A percentile compares a stretch with the other conserved stretches of the same genome.
Evolutionary conservation across 2,888 invertebrate genomes (phyloP).

Genomic region (Pyrgus malvae): DNA sequence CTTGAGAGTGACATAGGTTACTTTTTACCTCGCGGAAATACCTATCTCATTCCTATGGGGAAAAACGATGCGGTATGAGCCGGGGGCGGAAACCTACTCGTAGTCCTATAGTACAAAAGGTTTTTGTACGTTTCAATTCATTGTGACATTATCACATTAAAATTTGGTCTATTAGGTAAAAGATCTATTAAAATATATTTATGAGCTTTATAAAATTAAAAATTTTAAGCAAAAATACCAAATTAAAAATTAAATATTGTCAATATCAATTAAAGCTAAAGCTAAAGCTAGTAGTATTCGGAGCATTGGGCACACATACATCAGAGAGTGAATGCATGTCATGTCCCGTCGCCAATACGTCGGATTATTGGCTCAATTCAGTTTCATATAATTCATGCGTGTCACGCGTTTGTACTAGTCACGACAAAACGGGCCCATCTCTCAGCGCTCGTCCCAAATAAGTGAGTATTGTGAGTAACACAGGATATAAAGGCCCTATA

Average conservation of each 20-base stretch:
- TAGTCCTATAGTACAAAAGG: too few species aligned
- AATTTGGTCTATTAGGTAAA: too few species aligned
- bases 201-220: too few species aligned
- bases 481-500: slow-evolving; percentile 39
- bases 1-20: too few species aligned
- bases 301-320: slow-evolving; percentile 30
- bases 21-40: too few species aligned
- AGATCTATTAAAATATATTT: too few species aligned
- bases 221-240: not conserved
- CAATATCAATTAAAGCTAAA: not conserved
- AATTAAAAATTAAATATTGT: not conserved
- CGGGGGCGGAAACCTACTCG: too few species aligned
- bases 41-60: too few species aligned
- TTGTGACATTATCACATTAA: too few species aligned
- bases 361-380: slow-evolving; percentile 47
- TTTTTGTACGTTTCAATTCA: too few species aligned
- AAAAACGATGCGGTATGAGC: too few species aligned
- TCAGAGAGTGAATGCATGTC: slow-evolving; percentile 40
- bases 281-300: slow-evolving; percentile 18
- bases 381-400: slow-evolving; percentile 46
- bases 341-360: slow-evolving; percentile 45
- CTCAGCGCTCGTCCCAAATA: slow-evolving; percentile 56
- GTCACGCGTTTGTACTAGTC: slow-evolving; percentile 62
- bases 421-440: slow-evolving; percentile 58
- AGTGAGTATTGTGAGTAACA: slow-evolving; percentile 56